Evolutionary conservation across 92 coral and sea anemone genomes (phyloP).

Genomic region (Ricordea florida): DNA sequence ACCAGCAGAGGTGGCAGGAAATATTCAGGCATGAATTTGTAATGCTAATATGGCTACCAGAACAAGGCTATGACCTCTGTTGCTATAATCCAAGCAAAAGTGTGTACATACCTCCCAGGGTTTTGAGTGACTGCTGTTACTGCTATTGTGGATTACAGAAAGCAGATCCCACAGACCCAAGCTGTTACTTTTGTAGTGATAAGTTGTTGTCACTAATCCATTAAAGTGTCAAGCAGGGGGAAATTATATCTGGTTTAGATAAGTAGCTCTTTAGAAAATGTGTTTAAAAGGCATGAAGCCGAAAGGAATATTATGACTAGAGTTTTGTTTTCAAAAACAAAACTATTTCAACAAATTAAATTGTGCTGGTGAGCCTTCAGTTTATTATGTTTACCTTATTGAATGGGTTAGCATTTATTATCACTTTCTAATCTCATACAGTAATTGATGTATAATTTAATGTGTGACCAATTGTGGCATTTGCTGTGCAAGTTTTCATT

Average conservation of each 20-base stretch:
- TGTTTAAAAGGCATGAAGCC: background rate
- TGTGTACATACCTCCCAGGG: slow-evolving; percentile 62
- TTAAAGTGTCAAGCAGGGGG: slow-evolving; percentile 38
- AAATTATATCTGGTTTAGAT: slow-evolving; percentile 35
- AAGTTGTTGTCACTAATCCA: slow-evolving; percentile 21
- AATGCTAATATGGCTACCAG: slow-evolving; percentile 79
- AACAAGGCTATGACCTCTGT: slow-evolving; percentile 62
- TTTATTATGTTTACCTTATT: too few species aligned
- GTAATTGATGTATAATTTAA: too few species aligned
- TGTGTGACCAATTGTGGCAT: too few species aligned
- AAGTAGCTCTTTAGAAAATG: too few species aligned
- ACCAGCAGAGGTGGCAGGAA: slow-evolving; percentile 62
- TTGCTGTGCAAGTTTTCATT: too few species aligned
- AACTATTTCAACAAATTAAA: too few species aligned
- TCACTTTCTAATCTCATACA: too few species aligned
- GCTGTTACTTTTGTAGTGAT: slow-evolving; percentile 63
- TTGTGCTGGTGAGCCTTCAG: too few species aligned
- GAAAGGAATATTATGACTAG: too few species aligned
- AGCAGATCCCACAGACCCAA: slow-evolving; percentile 34
- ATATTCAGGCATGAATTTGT: slow-evolving; percentile 77
- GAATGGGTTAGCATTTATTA: background rate
- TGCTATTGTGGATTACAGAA: slow-evolving; percentile 76
- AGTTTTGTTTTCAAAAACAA: too few species aligned
- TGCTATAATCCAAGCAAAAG: slow-evolving; percentile 42
- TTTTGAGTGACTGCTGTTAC: slow-evolving; percentile 38